Evolutionary conservation across 2,888 invertebrate species (phyloP), one percentile per base, ranked within the genome.

Genomic region (Lasioglossum morio): DNA sequence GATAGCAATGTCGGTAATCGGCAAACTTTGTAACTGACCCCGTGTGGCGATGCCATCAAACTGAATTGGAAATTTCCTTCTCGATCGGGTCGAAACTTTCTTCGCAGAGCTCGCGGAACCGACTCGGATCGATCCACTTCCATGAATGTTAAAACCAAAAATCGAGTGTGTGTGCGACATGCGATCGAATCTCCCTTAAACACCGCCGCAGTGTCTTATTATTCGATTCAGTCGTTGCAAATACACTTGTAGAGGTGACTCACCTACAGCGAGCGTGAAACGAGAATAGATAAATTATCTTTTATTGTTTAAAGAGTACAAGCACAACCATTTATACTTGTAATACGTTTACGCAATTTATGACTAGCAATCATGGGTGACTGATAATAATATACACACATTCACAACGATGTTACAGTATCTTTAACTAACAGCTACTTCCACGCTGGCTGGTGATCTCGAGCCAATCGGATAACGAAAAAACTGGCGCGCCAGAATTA

Each of bases 401-500:
- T 60, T 2, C 30, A 34, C 30, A 34, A 34, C 30, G 30, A 34
- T 34, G 30, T 16, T 60, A 60, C 1, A 16, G 27, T 27, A 16
- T 60, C 66, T 34, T 66, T 19, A 34, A 66, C 19, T 34, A 37
- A n/a, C 23, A 19, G 4, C 37, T 23, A 12, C 27, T 27, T 60
- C 27, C 1, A 63, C 14, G 27, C 27, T 16, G 16, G 60, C 27
- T 30, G 27, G 10, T 34, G 34, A 34, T 66, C 23, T n/a, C 40
- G 23, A 37, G 69, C 69, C 69, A 69, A 69, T 69, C n/a, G 46
- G 43, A 46, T 72, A 30, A 76, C 46, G 43, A 74, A 87, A 88
- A 88, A 87, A 80, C 84, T 82, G 84, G 87, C 43, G 53, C 72
- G 78, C 16, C 72, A 78, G 80, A 82, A 88, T 88, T 88, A 88